Evolutionary conservation across 2,888 invertebrate species (phyloP).

Genomic region (Itoplectis maculator): DNA sequence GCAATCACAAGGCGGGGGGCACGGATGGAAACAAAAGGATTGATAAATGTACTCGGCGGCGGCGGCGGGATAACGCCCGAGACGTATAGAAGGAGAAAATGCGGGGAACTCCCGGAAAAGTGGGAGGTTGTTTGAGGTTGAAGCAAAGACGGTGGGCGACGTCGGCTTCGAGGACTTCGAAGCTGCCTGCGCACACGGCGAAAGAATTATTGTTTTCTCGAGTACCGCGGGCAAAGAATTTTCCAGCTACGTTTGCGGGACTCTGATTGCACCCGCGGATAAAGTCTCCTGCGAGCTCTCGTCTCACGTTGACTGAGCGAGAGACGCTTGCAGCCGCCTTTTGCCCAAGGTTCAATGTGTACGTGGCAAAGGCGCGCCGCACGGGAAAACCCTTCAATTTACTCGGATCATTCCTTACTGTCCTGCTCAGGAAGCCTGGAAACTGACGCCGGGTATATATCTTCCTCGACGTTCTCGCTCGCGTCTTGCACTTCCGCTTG

Average conservation of each 20-base stretch:
- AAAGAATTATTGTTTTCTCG: slow-evolving; percentile 63
- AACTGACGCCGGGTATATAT: slow-evolving; percentile 20
- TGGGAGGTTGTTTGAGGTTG: neutral
- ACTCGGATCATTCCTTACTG: slow-evolving; percentile 50
- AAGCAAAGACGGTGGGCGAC: slow-evolving; percentile 51
- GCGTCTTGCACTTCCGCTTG: slow-evolving; percentile 13
- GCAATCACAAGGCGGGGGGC: neutral
- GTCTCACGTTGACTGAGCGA: slow-evolving; percentile 15
- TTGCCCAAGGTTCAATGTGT: slow-evolving; percentile 30
- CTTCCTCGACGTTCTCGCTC: slow-evolving; percentile 9
- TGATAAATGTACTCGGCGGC: slow-evolving; percentile 29
- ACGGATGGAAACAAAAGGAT: slow-evolving; percentile 23
- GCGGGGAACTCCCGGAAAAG: slow-evolving; percentile 23
- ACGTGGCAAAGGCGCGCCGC: neutral
- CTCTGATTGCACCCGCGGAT: slow-evolving; percentile 49
- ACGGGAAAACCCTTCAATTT: slow-evolving; percentile 42
- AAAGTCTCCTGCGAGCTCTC: slow-evolving; percentile 35
- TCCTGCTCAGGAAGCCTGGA: slow-evolving; percentile 32
- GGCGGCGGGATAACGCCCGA: neutral
- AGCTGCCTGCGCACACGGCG: slow-evolving; percentile 15
- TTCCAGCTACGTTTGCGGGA: slow-evolving; percentile 38
- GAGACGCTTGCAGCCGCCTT: slow-evolving; percentile 19
- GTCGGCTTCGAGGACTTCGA: slow-evolving; percentile 23
- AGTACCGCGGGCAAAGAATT: slow-evolving; percentile 56
- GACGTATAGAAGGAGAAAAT: slow-evolving; percentile 16